These are phyloP conservation scores for Scopus umbretta DNA, from an alignment of 2,113 vertebrate genomes.

Conservation along the genomic window DNA sequence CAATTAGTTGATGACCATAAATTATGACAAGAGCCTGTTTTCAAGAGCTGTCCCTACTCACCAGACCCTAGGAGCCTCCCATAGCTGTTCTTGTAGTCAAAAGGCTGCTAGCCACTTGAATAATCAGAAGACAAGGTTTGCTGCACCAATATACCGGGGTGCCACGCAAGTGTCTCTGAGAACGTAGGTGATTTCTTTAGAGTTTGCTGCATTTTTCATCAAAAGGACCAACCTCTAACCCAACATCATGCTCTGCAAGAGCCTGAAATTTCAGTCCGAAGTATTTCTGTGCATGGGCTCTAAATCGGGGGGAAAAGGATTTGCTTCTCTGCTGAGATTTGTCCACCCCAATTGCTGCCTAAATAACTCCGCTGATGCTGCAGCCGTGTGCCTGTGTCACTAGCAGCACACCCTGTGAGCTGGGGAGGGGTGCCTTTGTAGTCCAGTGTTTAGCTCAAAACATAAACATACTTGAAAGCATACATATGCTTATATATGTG, in stretches of 20 bases:
- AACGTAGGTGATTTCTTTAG: background rate
- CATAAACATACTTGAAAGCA: background rate
- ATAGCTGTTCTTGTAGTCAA: too few species aligned
- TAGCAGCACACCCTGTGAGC: background rate
- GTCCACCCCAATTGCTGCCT: too few species aligned
- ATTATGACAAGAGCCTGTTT: background rate
- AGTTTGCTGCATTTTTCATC: background rate
- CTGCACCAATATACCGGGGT: too few species aligned
- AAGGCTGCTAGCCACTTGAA: background rate
- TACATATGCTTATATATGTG: too few species aligned
- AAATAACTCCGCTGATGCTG: background rate
- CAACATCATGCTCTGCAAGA: background rate
- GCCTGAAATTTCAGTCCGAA: background rate
- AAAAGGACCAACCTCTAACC: background rate
- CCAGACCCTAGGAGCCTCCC: background rate
- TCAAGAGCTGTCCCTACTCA: background rate
- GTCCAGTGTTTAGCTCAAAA: background rate
- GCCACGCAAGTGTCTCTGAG: background rate
- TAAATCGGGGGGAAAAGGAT: background rate
- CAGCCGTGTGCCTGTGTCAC: background rate
- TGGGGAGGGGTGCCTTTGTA: background rate
- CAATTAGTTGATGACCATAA: background rate
- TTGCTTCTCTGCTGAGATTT: background rate
- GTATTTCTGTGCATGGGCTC: background rate
- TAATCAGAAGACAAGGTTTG: background rate